Evolutionary conservation across 2,113 vertebrate genomes (phyloP).

Genomic region (Puma concolor): DNA sequence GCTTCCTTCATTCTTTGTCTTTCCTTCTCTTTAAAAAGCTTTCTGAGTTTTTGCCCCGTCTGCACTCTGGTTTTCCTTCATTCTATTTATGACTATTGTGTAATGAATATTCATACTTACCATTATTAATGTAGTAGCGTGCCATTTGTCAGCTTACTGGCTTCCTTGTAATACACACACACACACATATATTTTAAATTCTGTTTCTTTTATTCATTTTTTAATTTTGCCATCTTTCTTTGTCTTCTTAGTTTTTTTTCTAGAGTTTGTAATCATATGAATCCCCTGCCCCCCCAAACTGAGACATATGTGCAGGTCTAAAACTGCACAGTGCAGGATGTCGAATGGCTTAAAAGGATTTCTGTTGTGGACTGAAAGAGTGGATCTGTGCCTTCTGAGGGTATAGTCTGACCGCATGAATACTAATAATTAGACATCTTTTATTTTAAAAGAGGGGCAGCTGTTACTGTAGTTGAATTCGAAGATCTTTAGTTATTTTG

Average conservation of each 20-base stretch:
- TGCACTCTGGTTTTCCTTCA: neutral
- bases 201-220: neutral
- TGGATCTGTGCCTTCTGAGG: conserved; percentile 5
- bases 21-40: neutral
- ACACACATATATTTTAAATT: neutral
- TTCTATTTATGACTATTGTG: conserved; percentile 44
- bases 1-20: neutral
- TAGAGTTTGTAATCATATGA: neutral
- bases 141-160: conserved; percentile 18
- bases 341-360: conserved; percentile 19
- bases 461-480: conserved; percentile 26
- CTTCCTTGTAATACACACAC: neutral
- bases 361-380: neutral
- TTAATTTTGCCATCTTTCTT: conserved; percentile 3
- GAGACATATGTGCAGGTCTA: neutral
- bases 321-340: neutral
- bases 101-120: conserved; percentile 63
- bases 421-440: conserved; percentile 4
- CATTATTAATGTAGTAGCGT: conserved; percentile 34
- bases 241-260: neutral
- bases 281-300: neutral
- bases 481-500: conserved; percentile 40
- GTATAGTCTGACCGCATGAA: neutral
- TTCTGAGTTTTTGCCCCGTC: conserved; percentile 23
- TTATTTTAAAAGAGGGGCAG: conserved; percentile 51